Conservation (phyloP, 2,797 vertebrate species). For the Clamator glandarius region DNA sequence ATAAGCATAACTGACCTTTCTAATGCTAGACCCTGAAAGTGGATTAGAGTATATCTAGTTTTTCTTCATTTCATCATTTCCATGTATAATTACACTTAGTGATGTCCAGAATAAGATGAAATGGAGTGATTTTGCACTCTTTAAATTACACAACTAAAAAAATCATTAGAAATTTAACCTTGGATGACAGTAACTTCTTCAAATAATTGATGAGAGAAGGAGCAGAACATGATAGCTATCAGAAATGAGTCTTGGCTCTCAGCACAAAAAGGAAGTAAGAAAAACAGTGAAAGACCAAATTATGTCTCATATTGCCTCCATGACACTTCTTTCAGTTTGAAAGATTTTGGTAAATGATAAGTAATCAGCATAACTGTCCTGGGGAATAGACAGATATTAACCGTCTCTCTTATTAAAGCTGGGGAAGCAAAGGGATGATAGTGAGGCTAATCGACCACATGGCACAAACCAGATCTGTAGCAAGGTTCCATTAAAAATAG, state of each 20-base stretch:
- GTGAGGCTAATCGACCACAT: neutral
- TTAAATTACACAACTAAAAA: slow-evolving; percentile 60
- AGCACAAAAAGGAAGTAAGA: slow-evolving; percentile 31
- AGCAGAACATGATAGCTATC: slow-evolving; percentile 51
- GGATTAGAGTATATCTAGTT: slow-evolving; percentile 14
- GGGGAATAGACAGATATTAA: neutral
- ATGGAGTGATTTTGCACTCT: slow-evolving; percentile 35
- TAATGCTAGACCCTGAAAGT: neutral
- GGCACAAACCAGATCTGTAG: neutral
- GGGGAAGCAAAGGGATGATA: neutral
- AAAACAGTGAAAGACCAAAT: slow-evolving; percentile 21
- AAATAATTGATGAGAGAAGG: slow-evolving; percentile 59
- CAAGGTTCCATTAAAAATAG: neutral
- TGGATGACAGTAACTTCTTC: slow-evolving; percentile 43
- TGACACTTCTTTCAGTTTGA: slow-evolving; percentile 28
- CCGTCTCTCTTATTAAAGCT: neutral
- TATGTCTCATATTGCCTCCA: neutral
- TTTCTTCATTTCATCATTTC: slow-evolving; percentile 32
- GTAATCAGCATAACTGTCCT: slow-evolving; percentile 29
- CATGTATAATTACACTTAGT: slow-evolving; percentile 49
- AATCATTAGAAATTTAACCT: slow-evolving; percentile 47
- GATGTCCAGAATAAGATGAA: slow-evolving; percentile 49
- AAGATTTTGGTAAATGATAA: slow-evolving; percentile 50
- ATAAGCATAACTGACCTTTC: slow-evolving; percentile 15
- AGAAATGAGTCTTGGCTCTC: slow-evolving; percentile 5